These are phyloP conservation scores for Ciconia boyciana DNA, from an alignment of 2,113 vertebrate species.

Conservation along the genomic window DNA sequence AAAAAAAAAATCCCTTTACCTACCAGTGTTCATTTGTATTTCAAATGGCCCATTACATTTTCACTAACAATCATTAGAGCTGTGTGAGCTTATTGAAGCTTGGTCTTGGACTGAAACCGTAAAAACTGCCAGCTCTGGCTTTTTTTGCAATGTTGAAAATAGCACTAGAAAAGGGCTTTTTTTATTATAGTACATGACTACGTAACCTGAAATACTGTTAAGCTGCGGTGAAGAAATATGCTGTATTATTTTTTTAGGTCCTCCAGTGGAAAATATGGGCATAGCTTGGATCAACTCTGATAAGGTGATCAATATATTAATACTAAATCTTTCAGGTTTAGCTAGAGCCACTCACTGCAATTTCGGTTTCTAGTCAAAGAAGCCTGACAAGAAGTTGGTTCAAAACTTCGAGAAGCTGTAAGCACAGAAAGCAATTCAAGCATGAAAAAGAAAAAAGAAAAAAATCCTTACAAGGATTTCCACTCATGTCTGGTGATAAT, in stretches of 20 bases:
- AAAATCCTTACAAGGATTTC: slow-evolving; percentile 3
- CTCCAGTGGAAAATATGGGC: not conserved
- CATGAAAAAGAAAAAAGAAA: not conserved
- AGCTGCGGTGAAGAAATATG: not conserved
- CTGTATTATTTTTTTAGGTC: not conserved
- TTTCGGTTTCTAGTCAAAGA: not conserved
- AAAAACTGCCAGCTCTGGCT: slow-evolving; percentile 20
- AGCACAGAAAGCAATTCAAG: not conserved
- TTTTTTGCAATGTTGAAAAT: not conserved
- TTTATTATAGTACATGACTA: not conserved
- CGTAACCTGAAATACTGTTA: not conserved
- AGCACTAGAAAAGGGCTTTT: not conserved
- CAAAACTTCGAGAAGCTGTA: not conserved
- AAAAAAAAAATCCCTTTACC: slow-evolving; percentile 39
- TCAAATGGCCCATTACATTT: slow-evolving; percentile 68
- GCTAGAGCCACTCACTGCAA: not conserved
- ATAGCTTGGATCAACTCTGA: not conserved
- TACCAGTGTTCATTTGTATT: slow-evolving; percentile 57
- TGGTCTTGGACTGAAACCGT: slow-evolving; percentile 22
- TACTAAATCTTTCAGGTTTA: not conserved
- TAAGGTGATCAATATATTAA: not conserved
- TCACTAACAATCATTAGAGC: slow-evolving; percentile 64
- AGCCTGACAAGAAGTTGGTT: not conserved
- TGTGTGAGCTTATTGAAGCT: slow-evolving; percentile 55
- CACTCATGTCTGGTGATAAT: not conserved